Base-by-base conservation (phyloP, 1,140 invertebrate genomes). In the Ostrea edulis region DNA sequence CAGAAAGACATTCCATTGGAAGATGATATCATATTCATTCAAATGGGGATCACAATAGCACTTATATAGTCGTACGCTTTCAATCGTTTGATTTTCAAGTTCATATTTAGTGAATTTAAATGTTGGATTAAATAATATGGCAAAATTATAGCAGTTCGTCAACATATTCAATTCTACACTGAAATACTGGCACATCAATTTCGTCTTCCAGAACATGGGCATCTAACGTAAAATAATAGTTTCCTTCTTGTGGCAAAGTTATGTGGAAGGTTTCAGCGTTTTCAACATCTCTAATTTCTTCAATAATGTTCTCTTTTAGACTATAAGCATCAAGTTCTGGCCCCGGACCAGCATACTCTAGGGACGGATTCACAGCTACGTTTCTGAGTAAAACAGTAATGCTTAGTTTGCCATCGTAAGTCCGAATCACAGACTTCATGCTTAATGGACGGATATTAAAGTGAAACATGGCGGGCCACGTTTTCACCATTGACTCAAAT, bases 391-490 rank as follows among this genome's bases (percentile, higher is more conserved):
- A 89, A 11, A 93, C 91, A 62, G 92, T 93, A 52, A 93, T 91
- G 87, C 93, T 93, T 0, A 93, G 89, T 86, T 91, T 88, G 0
- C 93, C 92, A 84, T 93, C 93, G 77, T 92, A 93, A 7, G 93
- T 93, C 81, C 92, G 84, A 83, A 93, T 91, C 44, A 92, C 91
- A 55, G 92, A 91, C 85, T 91, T 92, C 92, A 92, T 93, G 89
- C 91, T 93, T 25, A 93, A 85, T 4, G 93, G 93, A 17, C 92
- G 90, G 88, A 93, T 93, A 86, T 92, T 92, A 88, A 93, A 93
- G 86, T 92, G 91, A 87, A 93, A 93, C 93, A 93, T 93, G 11
- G 93, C 91, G 12, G 93, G 93, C 93, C 93, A 93, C 5, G 92
- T 92, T 89, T 93, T 93, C 0, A 93, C 87, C 0, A 91, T 92